These are phyloP conservation scores for Platynereis dumerilii DNA, from an alignment of 2,888 invertebrate genomes.

Conservation along the genomic window DNA sequence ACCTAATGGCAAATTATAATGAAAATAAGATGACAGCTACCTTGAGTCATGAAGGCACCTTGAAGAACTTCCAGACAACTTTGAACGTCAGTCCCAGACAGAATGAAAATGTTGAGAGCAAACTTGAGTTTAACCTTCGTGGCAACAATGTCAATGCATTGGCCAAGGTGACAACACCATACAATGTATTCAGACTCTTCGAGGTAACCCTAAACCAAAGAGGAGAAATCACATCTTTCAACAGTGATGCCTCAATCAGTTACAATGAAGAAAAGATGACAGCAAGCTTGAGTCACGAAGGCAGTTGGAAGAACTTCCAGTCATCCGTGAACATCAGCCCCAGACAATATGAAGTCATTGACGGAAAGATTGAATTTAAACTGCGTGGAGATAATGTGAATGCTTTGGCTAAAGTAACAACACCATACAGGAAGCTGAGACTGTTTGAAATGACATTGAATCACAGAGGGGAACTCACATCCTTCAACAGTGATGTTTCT, in stretches of 20 bases:
- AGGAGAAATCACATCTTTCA: neutral
- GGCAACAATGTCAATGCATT: no score
- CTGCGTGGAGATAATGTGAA: conserved; percentile 5
- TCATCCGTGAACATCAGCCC: conserved; percentile 2
- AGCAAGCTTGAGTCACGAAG: neutral
- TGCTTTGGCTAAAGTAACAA: no score
- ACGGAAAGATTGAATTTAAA: neutral
- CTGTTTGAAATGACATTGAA: neutral
- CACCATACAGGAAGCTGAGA: neutral
- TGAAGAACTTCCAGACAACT: conserved; percentile 17
- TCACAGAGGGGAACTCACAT: neutral
- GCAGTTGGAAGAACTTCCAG: conserved; percentile 2
- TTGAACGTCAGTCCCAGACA: neutral
- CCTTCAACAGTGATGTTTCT: neutral
- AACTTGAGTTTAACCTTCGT: no score
- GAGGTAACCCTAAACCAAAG: no score
- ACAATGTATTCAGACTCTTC: no score
- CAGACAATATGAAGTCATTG: no score
- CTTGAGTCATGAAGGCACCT: no score
- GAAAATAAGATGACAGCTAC: no score
- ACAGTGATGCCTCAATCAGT: no score
- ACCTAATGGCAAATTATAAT: no score
- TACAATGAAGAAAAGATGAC: neutral
- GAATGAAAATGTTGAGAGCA: no score
- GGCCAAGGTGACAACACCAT: no score